A percentile compares a stretch with the other conserved stretches of the same genome.
Evolutionary conservation across 2,888 invertebrate species (phyloP).

Genomic region (Trypoxylon attenuatum): DNA sequence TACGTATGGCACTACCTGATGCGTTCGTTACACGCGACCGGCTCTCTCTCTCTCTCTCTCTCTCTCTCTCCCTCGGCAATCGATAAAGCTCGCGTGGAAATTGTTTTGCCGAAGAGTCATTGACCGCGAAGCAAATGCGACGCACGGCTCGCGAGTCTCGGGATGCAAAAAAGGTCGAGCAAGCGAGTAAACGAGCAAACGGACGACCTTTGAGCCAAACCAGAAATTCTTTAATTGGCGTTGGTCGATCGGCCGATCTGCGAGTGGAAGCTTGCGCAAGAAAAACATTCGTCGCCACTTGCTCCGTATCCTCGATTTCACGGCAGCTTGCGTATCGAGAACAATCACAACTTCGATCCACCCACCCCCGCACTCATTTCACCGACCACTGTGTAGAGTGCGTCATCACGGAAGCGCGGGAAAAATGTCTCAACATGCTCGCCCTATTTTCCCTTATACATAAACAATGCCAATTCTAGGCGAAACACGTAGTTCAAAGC

Average conservation of each 20-base stretch:
- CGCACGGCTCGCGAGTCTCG: neutral
- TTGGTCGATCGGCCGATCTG: slow-evolving; percentile 11
- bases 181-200: slow-evolving; percentile 19
- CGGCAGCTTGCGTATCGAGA: neutral
- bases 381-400: slow-evolving; percentile 9
- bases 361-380: slow-evolving; percentile 1
- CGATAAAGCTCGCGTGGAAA: slow-evolving; percentile 64
- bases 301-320: neutral
- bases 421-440: slow-evolving; percentile 14
- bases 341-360: neutral
- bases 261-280: neutral
- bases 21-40: slow-evolving; percentile 48
- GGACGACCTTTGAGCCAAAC: slow-evolving; percentile 50
- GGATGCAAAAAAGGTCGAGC: neutral
- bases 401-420: slow-evolving; percentile 38
- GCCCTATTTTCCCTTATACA: neutral
- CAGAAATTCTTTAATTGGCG: slow-evolving; percentile 59
- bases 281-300: neutral
- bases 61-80: no score
- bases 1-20: slow-evolving; percentile 36
- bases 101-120: slow-evolving; percentile 57
- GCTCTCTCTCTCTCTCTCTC: no score
- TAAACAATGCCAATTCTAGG: no score
- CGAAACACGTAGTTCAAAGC: no score
- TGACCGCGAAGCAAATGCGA: slow-evolving; percentile 44